These are phyloP conservation scores for Zaprionus ornatus DNA, from an alignment of 1,140 invertebrate species.

Conservation along the genomic window DNA sequence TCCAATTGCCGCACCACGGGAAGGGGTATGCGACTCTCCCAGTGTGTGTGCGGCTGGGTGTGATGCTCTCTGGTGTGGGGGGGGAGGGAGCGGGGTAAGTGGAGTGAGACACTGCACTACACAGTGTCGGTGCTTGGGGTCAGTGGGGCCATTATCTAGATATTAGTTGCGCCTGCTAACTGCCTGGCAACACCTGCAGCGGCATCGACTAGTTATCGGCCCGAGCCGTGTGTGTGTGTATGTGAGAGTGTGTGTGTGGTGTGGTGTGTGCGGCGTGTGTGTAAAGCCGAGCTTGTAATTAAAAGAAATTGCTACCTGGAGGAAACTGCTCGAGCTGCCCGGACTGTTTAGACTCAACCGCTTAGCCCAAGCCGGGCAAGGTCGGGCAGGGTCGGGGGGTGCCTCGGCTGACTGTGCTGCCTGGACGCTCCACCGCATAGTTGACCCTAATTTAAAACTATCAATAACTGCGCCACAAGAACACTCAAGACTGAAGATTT, in stretches of 20 bases:
- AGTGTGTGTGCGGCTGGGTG: background rate
- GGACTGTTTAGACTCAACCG: conserved; percentile 4
- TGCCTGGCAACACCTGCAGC: conserved; percentile 71
- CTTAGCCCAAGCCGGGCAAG: background rate
- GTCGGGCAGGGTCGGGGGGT: too few species aligned
- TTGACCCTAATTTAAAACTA: conserved; percentile 77
- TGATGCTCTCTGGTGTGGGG: too few species aligned
- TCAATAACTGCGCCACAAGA: conserved; percentile 65
- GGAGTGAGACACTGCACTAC: background rate
- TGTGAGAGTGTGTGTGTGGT: background rate
- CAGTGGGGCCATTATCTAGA: conserved; percentile 44
- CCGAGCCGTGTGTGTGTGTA: background rate
- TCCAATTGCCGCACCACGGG: conserved; percentile 32
- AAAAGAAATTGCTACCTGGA: conserved; percentile 69
- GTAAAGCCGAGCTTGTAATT: conserved; percentile 58
- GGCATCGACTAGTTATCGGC: conserved; percentile 42
- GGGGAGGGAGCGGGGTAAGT: background rate
- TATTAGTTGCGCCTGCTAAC: conserved; percentile 68
- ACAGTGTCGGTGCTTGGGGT: conserved; percentile 15
- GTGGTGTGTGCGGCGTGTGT: conserved; percentile 2
- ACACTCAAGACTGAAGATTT: conserved; percentile 52
- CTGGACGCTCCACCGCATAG: conserved; percentile 55
- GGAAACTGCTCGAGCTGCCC: conserved; percentile 10
- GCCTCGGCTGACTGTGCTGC: background rate
- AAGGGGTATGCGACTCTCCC: background rate